Conservation (phyloP, 2,113 vertebrate genomes). For the Corvus cornix region DNA sequence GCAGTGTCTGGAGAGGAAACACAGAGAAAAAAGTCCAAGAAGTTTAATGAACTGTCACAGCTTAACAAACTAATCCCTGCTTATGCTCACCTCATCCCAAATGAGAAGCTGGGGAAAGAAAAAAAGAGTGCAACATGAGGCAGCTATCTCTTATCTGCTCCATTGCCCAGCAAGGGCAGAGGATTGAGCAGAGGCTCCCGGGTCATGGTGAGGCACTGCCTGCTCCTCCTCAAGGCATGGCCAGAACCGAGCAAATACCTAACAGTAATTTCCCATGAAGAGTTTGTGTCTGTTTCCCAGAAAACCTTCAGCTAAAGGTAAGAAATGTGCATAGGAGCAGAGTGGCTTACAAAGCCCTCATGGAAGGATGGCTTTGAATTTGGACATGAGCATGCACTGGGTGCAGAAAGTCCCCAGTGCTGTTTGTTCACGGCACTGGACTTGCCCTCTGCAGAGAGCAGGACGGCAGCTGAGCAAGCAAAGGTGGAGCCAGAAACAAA, state of each 20-base stretch:
- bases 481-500: background rate
- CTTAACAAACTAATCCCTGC: constrained; percentile 55
- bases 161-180: background rate
- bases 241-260: background rate
- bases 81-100: constrained; percentile 49
- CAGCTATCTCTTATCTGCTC: constrained; percentile 25
- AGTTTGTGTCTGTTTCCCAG: background rate
- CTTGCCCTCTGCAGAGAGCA: background rate
- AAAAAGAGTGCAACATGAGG: background rate
- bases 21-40: background rate
- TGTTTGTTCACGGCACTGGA: fast-evolving
- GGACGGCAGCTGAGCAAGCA: background rate
- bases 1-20: background rate
- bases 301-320: background rate
- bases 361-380: background rate
- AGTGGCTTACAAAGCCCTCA: fast-evolving
- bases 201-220: fast-evolving
- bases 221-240: background rate
- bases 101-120: background rate
- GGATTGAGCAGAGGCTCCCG: background rate
- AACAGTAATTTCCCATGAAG: background rate
- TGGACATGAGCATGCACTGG: fast-evolving
- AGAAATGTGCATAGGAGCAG: background rate
- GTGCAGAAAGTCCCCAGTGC: background rate
- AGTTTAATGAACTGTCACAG: constrained; percentile 55